Evolutionary conservation across 2,113 vertebrate species (phyloP), one percentile per base, ranked within the genome.

Genomic region (Pituophis catenifer): DNA sequence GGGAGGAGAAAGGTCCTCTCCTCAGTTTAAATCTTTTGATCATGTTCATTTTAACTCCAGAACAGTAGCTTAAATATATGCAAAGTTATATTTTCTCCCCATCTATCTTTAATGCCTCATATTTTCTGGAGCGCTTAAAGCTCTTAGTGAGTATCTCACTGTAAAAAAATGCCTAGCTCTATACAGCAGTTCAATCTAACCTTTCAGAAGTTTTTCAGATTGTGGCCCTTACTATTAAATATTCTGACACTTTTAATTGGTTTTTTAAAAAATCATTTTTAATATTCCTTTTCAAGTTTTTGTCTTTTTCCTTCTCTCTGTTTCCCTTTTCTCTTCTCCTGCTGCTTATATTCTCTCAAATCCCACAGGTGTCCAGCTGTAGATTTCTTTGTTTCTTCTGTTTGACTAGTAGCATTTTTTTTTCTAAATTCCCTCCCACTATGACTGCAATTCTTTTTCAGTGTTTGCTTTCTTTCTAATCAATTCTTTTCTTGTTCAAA

Each of bases 341-440:
- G 86, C 96, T 97, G 95, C 94, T 97, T 92, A 87, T 97, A 94
- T 97, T 98, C 96, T 96, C 90, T 96, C 38, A 91, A 94, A 91
- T 95, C 95, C 94, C 96, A 97, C 94, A 95, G 95, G 94, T 97
- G 96, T 95, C 91, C 96, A 95, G 94, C 48, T 96, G 90, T 70
- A 95, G 93, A 93, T 96, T 95, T 59, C 95, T 97, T 97, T 98
- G 94, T 97, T 97, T 97, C 92, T 91, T 95, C 1, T 93, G 21
- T 96, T 96, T 96, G 91, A 93, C 95, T 95, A 75, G 93, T 93
- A 95, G 88, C 70, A 96, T 91, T 95, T 97, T 94, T 48, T 70
- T 44, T 44, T 44, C 96, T 94, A 21, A 13, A 97, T 96, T 94
- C 54, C 55, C 86, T 93, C 58, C 23, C 86, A 81, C 62, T 90